A percentile compares a stretch with the other conserved stretches of the same genome.
These are phyloP conservation scores for Corythoichthys haematopterus DNA, from an alignment of 2,113 vertebrate species.

Conservation along the genomic window DNA sequence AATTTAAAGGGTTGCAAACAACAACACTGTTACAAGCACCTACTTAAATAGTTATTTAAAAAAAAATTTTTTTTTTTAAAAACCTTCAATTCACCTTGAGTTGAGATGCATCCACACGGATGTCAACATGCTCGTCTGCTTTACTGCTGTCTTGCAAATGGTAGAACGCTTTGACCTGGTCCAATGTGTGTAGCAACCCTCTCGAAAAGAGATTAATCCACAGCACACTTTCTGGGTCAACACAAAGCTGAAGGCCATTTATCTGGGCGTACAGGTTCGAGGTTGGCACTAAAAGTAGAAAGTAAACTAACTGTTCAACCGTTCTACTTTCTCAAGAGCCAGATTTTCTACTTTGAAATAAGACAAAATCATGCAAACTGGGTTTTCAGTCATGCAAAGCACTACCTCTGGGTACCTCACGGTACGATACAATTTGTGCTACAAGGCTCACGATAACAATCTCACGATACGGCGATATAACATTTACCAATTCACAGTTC, in stretches of 20 bases:
- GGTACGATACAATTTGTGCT: too few species aligned
- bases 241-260: constrained; percentile 82
- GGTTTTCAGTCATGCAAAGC: background rate
- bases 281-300: constrained; percentile 78
- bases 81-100: constrained; percentile 77
- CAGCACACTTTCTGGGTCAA: constrained; percentile 85
- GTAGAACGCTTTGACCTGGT: constrained; percentile 95
- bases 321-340: background rate
- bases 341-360: background rate
- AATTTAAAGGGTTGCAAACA: too few species aligned
- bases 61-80: too few species aligned
- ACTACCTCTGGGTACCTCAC: background rate
- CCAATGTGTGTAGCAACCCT: constrained; percentile 85
- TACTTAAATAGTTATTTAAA: background rate
- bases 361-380: background rate
- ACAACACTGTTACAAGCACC: too few species aligned
- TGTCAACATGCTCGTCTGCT: constrained; percentile 83
- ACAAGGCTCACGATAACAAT: too few species aligned
- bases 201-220: constrained; percentile 92
- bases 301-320: background rate
- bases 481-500: too few species aligned
- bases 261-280: constrained; percentile 88
- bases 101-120: constrained; percentile 81
- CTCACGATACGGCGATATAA: too few species aligned
- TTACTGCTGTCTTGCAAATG: constrained; percentile 84